A percentile compares a stretch with the other conserved stretches of the same genome.
Conservation (phyloP, 2,797 vertebrate species). For the Galaxias olidus region DNA sequence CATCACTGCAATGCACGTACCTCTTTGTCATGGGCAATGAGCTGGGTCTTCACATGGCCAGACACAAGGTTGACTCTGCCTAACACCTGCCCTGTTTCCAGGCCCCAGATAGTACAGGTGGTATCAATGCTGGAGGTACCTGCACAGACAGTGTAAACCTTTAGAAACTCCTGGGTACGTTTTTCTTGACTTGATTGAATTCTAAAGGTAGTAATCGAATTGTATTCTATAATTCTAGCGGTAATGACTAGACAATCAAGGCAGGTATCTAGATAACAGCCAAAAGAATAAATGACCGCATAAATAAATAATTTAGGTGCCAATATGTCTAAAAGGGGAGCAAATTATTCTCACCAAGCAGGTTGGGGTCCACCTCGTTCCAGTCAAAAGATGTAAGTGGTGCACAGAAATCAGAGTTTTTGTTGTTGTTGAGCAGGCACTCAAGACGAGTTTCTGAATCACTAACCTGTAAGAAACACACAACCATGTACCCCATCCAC, state of each 20-base stretch:
- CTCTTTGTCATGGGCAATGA: conserved; percentile 91
- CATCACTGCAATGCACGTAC: conserved; percentile 54
- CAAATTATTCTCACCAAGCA: conserved; percentile 75
- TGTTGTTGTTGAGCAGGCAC: conserved; percentile 90
- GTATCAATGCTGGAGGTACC: conserved; percentile 90
- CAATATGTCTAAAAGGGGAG: no score
- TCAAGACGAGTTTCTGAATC: conserved; percentile 88
- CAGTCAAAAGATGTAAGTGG: conserved; percentile 90
- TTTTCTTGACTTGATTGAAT: no score
- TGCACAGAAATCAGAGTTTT: conserved; percentile 90
- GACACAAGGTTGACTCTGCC: conserved; percentile 89
- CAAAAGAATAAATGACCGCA: neutral
- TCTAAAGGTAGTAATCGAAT: no score
- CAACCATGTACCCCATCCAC: neutral
- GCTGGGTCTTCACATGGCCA: conserved; percentile 88
- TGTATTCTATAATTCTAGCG: no score
- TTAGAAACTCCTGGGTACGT: neutral
- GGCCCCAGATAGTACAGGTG: conserved; percentile 89
- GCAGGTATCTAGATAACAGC: neutral
- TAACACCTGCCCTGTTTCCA: conserved; percentile 88
- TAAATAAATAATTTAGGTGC: neutral
- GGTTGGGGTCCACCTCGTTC: conserved; percentile 91
- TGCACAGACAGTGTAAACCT: conserved; percentile 40
- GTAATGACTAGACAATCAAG: no score
- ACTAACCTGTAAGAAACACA: conserved; percentile 73